Evolutionary conservation across 2,797 vertebrate genomes (phyloP).

Genomic region (Mionectes olivaceus): DNA sequence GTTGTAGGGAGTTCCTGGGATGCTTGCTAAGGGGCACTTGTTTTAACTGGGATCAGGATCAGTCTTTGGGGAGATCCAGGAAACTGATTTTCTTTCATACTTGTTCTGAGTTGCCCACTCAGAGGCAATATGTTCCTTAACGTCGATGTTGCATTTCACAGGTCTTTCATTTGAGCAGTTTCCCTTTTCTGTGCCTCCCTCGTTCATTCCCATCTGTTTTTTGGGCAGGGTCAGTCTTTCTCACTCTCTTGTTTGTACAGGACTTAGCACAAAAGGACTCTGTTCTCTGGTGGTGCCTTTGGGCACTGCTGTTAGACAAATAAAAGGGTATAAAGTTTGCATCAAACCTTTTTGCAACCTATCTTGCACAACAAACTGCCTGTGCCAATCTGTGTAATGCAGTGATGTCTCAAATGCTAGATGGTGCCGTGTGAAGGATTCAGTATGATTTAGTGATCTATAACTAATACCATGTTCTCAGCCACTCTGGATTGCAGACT

Average conservation of each 20-base stretch:
- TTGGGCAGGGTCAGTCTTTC: conserved; percentile 62
- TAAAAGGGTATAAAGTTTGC: conserved; percentile 66
- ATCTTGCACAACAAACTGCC: conserved; percentile 7
- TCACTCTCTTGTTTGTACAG: conserved; percentile 50
- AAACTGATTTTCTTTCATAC: neutral
- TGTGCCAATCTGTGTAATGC: conserved; percentile 11
- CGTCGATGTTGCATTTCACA: neutral
- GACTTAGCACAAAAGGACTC: conserved; percentile 63
- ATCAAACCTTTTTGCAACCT: conserved; percentile 60
- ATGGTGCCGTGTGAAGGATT: neutral
- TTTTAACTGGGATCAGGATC: neutral
- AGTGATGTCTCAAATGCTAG: neutral
- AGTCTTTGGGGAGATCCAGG: neutral
- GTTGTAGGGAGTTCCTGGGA: neutral
- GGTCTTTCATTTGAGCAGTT: neutral
- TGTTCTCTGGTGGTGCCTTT: conserved; percentile 64
- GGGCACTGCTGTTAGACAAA: conserved; percentile 60
- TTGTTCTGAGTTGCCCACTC: neutral
- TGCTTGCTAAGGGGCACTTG: neutral
- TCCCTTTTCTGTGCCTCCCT: conserved; percentile 38
- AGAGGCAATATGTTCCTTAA: neutral
- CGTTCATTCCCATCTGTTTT: conserved; percentile 32
- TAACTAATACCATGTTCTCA: neutral
- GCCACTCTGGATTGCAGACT: neutral
- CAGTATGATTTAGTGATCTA: neutral